Conservation (phyloP, 1,140 invertebrate species). For the Gyrodactylus salaris region DNA sequence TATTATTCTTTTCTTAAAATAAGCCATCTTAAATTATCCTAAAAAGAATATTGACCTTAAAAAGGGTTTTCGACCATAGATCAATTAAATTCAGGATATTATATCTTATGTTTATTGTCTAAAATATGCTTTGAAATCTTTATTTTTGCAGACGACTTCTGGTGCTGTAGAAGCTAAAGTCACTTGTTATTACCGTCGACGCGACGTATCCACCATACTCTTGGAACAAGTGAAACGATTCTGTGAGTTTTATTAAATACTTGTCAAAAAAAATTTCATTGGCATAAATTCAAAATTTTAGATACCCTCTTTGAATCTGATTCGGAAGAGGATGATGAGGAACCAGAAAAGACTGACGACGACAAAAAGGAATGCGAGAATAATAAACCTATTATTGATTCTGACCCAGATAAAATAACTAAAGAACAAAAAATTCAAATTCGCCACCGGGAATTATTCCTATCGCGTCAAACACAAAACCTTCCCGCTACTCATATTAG, state of each 20-base stretch:
- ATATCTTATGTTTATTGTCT: background rate
- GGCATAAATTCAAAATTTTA: background rate
- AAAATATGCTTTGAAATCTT: slow-evolving; percentile 8
- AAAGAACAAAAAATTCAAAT: background rate
- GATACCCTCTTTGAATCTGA: slow-evolving; percentile 13
- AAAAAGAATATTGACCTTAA: background rate
- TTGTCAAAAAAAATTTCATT: background rate
- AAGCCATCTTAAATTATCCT: too few species aligned
- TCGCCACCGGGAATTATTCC: slow-evolving; percentile 77
- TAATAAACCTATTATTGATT: slow-evolving; percentile 15
- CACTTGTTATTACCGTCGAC: slow-evolving; percentile 85
- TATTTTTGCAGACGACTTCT: slow-evolving; percentile 37
- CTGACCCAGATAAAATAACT: background rate
- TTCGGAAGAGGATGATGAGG: slow-evolving; percentile 26
- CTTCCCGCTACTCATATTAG: slow-evolving; percentile 86
- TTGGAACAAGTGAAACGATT: background rate
- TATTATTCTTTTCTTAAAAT: too few species aligned
- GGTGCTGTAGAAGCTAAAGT: slow-evolving; percentile 97
- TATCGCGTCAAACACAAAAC: slow-evolving; percentile 83
- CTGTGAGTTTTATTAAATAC: background rate
- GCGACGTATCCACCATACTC: slow-evolving; percentile 62
- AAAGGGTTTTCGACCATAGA: too few species aligned
- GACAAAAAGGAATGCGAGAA: too few species aligned
- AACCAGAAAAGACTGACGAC: slow-evolving; percentile 11
- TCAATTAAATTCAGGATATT: too few species aligned